Evolutionary conservation across 2,888 invertebrate genomes (phyloP).

Genomic region (Lepidochrysops patricia): DNA sequence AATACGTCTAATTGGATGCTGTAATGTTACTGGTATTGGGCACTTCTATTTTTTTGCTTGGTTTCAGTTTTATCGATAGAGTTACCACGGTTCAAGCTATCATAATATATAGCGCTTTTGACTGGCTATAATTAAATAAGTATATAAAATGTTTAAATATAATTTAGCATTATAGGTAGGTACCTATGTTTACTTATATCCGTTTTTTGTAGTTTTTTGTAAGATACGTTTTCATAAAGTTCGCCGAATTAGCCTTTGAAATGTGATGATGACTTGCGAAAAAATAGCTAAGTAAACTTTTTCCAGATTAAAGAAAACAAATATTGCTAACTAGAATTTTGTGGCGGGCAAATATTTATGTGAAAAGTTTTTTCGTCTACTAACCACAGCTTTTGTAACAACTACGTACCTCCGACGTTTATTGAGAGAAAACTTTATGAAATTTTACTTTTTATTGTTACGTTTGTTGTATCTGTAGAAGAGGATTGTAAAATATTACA

Average conservation of each 20-base stretch:
- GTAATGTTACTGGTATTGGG: no score
- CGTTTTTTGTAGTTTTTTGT: no score
- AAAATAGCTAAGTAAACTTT: background rate
- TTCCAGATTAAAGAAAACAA: background rate
- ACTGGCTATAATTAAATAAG: no score
- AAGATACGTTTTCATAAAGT: no score
- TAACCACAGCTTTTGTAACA: background rate
- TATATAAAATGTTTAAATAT: no score
- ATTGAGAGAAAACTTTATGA: slow-evolving; percentile 13
- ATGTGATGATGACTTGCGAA: background rate
- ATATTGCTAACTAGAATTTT: background rate
- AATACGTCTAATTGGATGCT: background rate
- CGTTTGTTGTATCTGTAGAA: slow-evolving; percentile 12
- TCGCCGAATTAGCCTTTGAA: no score
- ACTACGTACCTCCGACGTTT: background rate
- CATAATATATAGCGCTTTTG: no score
- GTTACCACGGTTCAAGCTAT: no score
- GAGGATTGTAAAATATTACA: background rate
- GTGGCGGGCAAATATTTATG: background rate
- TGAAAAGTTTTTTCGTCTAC: background rate
- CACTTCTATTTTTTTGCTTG: no score
- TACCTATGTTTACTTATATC: no score
- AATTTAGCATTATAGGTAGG: no score
- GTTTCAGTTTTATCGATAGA: no score
- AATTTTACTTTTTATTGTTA: slow-evolving; percentile 17